Base-by-base conservation (phyloP, 2,113 vertebrate species). In the Apodemus sylvaticus region DNA sequence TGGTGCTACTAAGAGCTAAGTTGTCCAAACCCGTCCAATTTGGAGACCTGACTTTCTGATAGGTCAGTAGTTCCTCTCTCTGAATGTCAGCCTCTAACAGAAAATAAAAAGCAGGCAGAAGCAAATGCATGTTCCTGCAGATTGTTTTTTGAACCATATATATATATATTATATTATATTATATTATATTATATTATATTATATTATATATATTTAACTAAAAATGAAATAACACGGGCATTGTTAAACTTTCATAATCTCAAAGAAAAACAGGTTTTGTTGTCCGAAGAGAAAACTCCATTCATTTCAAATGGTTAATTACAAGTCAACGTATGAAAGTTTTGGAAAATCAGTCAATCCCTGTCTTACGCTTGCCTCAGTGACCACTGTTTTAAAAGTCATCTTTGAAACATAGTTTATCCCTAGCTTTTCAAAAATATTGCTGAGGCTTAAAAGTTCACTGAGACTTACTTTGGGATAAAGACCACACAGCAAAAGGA, bases 381-480 rank as follows among this genome's bases (percentile, higher is more conserved):
- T 81, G 74, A 16, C 58, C 39, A 1, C 17, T 34, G n/a, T 88
- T 93, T 90, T 53, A 39, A n/a, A 74, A 39, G 9, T 1, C 70
- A 2, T 36, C 81, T 91, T 29, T 93, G 9, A 94, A 92, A 51
- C 17, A 42, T 3, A 42, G 19, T 74, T 74, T 34, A 96, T 90
- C 71, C 89, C 14, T 91, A 60, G 82, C 89, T 94, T 97, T 98
- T 96, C 94, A 91, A 94, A 96, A 97, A 96, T 39, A 93, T 62
- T 91, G 96, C 92, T 90, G 31, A 62, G 42, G 96, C 98, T 98
- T 79, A 97, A 98, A 96, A 97, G 97, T 98, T 98, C 96, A 98
- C 97, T 98, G 98, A 98, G 98, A 98, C 98, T 98, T 94, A 94
- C 86, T 93, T 55, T 10, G 93, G 95, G 95, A 96, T 93, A 98